phyloP scores from a whole-genome alignment of 2,888 invertebrate genomes.

The Quadriops clusia region DNA sequence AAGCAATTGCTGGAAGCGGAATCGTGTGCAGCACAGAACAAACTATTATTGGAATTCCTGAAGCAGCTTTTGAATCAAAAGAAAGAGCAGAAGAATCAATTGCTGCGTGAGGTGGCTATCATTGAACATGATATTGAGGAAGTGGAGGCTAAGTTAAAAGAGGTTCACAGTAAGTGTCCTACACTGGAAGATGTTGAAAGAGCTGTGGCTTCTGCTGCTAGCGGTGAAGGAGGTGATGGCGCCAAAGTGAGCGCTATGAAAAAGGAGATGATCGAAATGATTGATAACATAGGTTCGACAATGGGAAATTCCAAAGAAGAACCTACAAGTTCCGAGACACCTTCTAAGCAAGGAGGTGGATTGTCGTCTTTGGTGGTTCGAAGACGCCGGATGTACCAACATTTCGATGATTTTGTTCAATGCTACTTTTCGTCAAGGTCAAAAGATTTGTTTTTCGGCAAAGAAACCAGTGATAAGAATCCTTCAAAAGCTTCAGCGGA shows the following conservation, averaged over 20 bases:
- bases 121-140: slow-evolving; percentile 62
- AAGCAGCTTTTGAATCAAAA: slow-evolving; percentile 64
- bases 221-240: too few relatives aligned
- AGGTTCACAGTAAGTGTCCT: slow-evolving; percentile 46
- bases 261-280: slow-evolving; percentile 44
- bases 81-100: slow-evolving; percentile 50
- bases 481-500: slow-evolving; percentile 21
- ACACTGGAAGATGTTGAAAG: slow-evolving; percentile 43
- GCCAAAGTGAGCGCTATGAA: slow-evolving; percentile 42
- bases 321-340: slow-evolving; percentile 15
- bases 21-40: slow-evolving; percentile 65
- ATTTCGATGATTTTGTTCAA: slow-evolving; percentile 82
- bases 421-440: slow-evolving; percentile 73
- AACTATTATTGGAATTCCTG: slow-evolving; percentile 74
- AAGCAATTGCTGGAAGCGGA: slow-evolving; percentile 73
- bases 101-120: slow-evolving; percentile 53
- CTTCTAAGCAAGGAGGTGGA: slow-evolving; percentile 12
- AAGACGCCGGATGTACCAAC: slow-evolving; percentile 65
- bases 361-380: slow-evolving; percentile 50
- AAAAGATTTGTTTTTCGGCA: slow-evolving; percentile 56
- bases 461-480: slow-evolving; percentile 26
- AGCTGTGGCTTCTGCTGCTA: slow-evolving; percentile 33
- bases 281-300: slow-evolving; percentile 43
- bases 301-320: slow-evolving; percentile 25
- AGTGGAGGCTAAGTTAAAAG: slow-evolving; percentile 53